Conservation (phyloP, 2,797 vertebrate species). For the Enoplosus armatus region DNA sequence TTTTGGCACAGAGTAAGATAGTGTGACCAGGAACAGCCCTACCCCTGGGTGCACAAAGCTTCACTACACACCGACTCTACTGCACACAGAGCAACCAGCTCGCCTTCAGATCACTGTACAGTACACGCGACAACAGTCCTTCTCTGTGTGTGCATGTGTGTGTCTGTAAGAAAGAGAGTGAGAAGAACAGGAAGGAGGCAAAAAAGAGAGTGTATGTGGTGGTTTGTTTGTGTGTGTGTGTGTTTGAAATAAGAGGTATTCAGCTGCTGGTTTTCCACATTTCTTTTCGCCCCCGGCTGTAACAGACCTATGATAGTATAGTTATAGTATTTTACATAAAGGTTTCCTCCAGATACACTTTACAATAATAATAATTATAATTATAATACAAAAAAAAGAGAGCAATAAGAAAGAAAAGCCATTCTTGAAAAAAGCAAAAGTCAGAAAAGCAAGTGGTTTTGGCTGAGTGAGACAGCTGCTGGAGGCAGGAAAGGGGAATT, state of each 20-base stretch:
- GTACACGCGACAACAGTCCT: conserved; percentile 67
- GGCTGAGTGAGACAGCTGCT: conserved; percentile 66
- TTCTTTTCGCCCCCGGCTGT: conserved; percentile 72
- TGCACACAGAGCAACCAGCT: conserved; percentile 74
- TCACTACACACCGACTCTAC: conserved; percentile 86
- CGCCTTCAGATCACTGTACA: conserved; percentile 74
- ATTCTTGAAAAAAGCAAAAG: conserved; percentile 70
- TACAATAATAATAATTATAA: conserved; percentile 79
- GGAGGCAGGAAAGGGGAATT: conserved; percentile 52
- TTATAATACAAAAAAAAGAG: conserved; percentile 61
- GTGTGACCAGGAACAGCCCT: conserved; percentile 96
- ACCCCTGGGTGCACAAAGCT: conserved; percentile 94
- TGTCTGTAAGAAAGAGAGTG: conserved; percentile 34
- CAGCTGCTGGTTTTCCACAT: conserved; percentile 79
- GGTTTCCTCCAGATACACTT: conserved; percentile 81
- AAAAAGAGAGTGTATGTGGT: conserved; percentile 50
- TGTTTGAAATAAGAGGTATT: conserved; percentile 77
- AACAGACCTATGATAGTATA: conserved; percentile 81
- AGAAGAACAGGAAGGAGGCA: conserved; percentile 22
- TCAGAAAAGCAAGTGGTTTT: conserved; percentile 71
- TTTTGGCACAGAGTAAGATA: conserved; percentile 99
- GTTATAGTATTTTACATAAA: conserved; percentile 80
- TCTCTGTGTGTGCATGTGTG: conserved; percentile 56
- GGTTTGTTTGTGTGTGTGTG: conserved; percentile 77
- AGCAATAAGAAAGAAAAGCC: conserved; percentile 73